Evolutionary conservation across 2,113 vertebrate genomes (phyloP).

Genomic region (Herpetotheres cachinnans): DNA sequence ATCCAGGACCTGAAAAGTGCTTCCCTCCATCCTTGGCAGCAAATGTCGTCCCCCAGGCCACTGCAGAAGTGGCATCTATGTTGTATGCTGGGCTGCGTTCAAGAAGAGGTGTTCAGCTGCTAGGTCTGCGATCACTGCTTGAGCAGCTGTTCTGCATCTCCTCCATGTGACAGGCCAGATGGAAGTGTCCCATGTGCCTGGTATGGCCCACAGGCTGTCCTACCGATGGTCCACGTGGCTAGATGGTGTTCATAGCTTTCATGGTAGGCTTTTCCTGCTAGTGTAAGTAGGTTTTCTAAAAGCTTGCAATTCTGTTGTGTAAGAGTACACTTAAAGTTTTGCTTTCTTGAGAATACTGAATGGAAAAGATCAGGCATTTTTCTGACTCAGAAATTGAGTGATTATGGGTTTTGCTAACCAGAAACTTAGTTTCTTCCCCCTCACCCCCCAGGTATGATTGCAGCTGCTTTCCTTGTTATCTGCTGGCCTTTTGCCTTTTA

Average conservation of each 20-base stretch:
- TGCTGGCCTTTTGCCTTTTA: not conserved
- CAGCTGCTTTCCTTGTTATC: not conserved
- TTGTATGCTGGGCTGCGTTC: not conserved
- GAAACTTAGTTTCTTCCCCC: not conserved
- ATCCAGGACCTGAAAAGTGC: not conserved
- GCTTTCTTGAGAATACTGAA: not conserved
- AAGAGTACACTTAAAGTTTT: not conserved
- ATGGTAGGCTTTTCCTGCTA: not conserved
- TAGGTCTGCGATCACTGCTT: fast-evolving
- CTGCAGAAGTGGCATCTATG: not conserved
- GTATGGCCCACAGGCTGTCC: not conserved
- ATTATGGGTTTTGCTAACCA: not conserved
- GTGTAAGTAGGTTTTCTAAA: not conserved
- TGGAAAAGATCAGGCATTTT: not conserved
- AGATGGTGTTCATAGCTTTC: not conserved
- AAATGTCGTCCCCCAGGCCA: not conserved
- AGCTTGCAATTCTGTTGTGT: not conserved
- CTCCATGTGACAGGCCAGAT: not conserved
- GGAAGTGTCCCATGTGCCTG: not conserved
- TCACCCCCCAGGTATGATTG: fast-evolving
- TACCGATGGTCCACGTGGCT: not conserved
- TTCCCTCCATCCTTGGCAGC: not conserved
- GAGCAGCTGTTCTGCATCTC: not conserved
- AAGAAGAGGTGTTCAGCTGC: not conserved
- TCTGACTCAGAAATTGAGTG: not conserved